Base-by-base conservation (phyloP, 2,888 invertebrate species). In the Cheiracanthium punctorium region DNA sequence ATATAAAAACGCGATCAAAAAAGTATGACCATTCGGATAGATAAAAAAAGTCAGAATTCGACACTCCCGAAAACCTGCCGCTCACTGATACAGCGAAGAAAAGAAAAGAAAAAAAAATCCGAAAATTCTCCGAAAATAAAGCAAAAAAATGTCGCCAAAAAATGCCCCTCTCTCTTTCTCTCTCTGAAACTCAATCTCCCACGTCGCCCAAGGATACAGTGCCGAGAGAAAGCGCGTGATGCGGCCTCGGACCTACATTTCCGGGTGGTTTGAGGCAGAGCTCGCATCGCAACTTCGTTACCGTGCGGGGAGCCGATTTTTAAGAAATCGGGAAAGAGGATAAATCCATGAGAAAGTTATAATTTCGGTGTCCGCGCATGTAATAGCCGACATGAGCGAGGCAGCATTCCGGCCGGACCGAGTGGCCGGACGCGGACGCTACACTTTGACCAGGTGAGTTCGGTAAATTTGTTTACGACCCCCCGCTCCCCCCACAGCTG, bases 381-480 rank as follows among this genome's bases (percentile, higher is more conserved):
- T 37, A 24, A 28, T 64, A 17, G 14, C 5, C 7, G 52, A 28
- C 14, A 30, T 14, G 10, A 37, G 33, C 32, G 73, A 67, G 72
- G 29, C n/a, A 29, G 58, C 29, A 73, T 73, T 48, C 17, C 80
- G 71, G 43, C 79, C 33, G 81, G 69, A 12, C 41, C 12, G 81
- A 28, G 10, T 28, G 28, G 69, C 33, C 69, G 74, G 67, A 72
- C 73, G 12, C 28, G 64, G 29, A 69, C 67, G 65, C 30, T 79
- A 64, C 48, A n/a, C n/a, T n/a, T n/a, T n/a, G n/a, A n/a, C n/a
- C n/a, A 52, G 82, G 82, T 82, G 52, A 82, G 82, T 82, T 20
- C 37, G n/a, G 48, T 79, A 12, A 29, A 20, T 72, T 32, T 77
- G 28, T 82, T 82, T 72, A 32, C 20, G 71, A 20, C 48, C 20